A percentile compares a stretch with the other conserved stretches of the same genome.
Evolutionary conservation across 1,140 invertebrate species (phyloP).

Genomic region (Manduca sexta): DNA sequence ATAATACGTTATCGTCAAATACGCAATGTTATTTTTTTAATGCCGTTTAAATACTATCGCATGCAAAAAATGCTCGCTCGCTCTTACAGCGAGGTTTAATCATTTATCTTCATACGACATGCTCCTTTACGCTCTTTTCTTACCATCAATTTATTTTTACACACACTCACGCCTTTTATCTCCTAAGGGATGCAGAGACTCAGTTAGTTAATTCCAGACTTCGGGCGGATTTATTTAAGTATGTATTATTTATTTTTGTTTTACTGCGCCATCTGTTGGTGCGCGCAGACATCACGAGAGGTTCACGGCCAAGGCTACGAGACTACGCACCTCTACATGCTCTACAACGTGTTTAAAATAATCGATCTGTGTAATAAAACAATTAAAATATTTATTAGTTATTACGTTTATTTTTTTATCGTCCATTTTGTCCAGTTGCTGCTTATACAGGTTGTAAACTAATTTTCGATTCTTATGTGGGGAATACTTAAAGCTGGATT

Average conservation of each 20-base stretch:
- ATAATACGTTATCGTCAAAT: no score
- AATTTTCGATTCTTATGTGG: not conserved
- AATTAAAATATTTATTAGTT: not conserved
- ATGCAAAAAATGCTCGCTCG: no score
- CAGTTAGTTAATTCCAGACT: not conserved
- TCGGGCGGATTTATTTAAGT: not conserved
- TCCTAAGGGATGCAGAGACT: no score
- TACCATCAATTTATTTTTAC: no score
- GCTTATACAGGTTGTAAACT: not conserved
- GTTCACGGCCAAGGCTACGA: slow-evolving; percentile 8
- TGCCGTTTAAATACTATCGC: no score
- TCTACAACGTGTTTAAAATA: not conserved
- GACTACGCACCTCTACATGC: not conserved
- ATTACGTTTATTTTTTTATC: not conserved
- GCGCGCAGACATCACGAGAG: not conserved
- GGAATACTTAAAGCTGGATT: not conserved
- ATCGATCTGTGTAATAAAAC: not conserved
- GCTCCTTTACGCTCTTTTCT: no score
- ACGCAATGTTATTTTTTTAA: no score
- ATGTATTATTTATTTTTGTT: not conserved
- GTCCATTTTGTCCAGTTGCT: not conserved
- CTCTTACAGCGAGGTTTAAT: no score
- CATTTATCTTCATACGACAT: no score
- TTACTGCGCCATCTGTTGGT: not conserved
- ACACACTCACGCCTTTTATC: no score